Evolutionary conservation across 2,888 invertebrate species (phyloP).

Genomic region (Liopterus haemorrhoidalis): DNA sequence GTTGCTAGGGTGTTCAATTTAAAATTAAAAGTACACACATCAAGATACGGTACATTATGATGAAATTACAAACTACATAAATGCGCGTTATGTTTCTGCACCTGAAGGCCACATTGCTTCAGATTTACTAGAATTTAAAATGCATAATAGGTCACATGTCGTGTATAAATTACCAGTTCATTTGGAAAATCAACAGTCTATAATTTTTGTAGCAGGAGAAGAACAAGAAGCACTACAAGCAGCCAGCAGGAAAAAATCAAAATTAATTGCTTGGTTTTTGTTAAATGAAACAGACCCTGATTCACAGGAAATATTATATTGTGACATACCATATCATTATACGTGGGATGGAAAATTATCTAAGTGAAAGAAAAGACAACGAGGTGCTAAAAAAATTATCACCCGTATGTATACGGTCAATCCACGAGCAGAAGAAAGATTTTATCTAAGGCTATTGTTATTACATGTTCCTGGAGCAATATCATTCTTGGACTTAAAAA

Average conservation of each 20-base stretch:
- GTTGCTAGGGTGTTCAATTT: too few species aligned
- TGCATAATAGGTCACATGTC: constrained; percentile 35
- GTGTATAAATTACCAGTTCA: constrained; percentile 39
- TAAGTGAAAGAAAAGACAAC: too few species aligned
- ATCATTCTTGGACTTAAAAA: too few species aligned
- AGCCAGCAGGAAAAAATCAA: too few species aligned
- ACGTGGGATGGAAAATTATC: too few species aligned
- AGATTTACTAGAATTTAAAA: constrained; percentile 34
- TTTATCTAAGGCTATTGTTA: too few species aligned
- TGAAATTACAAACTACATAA: constrained; percentile 36
- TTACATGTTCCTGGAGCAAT: too few species aligned
- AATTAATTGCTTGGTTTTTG: constrained; percentile 33
- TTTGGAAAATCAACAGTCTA: constrained; percentile 31
- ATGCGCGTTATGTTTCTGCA: constrained; percentile 38
- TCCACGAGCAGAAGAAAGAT: too few species aligned
- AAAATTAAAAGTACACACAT: too few species aligned
- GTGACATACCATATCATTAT: constrained; percentile 32
- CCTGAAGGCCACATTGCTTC: constrained; percentile 41
- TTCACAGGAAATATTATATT: constrained; percentile 24
- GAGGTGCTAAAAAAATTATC: too few species aligned
- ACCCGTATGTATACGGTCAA: too few species aligned
- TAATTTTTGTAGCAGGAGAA: constrained; percentile 23
- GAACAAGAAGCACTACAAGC: constrained; percentile 18
- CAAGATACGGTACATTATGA: constrained; percentile 28
- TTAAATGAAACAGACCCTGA: constrained; percentile 28